Evolutionary conservation across 2,113 vertebrate genomes (phyloP).

Genomic region (Erpornis zantholeuca): DNA sequence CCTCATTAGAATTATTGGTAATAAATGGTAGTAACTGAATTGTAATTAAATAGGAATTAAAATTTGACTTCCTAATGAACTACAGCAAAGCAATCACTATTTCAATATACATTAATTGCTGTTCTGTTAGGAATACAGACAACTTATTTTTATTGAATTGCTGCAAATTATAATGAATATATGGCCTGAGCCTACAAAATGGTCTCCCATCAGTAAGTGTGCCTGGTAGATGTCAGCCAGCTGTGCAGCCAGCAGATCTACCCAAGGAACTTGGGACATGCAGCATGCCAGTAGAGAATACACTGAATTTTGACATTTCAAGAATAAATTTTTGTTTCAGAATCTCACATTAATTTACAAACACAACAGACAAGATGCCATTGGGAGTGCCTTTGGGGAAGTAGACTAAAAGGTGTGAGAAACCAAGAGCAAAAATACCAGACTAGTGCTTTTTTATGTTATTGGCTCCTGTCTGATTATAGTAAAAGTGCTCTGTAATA

Average conservation of each 20-base stretch:
- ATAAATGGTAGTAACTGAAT: slow-evolving; percentile 65
- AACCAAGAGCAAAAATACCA: neutral
- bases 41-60: slow-evolving; percentile 75
- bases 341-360: neutral
- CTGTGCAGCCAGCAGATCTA: neutral
- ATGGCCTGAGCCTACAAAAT: neutral
- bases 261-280: neutral
- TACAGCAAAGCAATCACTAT: slow-evolving; percentile 63
- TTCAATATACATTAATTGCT: slow-evolving; percentile 60
- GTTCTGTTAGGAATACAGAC: slow-evolving; percentile 41
- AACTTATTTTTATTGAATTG: slow-evolving; percentile 57
- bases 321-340: neutral
- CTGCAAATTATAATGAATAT: slow-evolving; percentile 48
- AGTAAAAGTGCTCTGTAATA: neutral
- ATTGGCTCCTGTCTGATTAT: neutral
- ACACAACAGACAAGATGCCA: neutral
- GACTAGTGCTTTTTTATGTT: neutral
- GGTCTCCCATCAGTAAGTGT: neutral
- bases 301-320: neutral
- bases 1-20: slow-evolving; percentile 68
- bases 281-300: neutral
- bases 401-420: neutral
- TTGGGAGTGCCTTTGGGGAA: neutral
- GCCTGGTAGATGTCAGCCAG: neutral
- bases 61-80: slow-evolving; percentile 71